Conservation (phyloP, 2,888 invertebrate species). For the Epinotia ramella region DNA sequence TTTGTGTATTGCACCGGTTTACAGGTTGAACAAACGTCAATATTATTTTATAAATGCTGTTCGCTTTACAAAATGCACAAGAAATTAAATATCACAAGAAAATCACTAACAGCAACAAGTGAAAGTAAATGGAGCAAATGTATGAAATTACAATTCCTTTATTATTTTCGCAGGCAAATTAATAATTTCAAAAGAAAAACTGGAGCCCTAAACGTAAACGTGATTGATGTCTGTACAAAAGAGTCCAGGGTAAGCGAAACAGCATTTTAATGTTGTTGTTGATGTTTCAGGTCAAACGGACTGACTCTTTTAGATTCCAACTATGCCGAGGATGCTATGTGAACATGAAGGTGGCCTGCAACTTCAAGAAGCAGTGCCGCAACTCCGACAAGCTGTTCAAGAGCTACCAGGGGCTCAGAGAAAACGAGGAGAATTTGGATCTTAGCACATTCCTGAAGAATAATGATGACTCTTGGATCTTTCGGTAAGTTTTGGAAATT, state of each 20-base stretch:
- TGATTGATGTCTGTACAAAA: no score
- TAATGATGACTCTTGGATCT: constrained; percentile 65
- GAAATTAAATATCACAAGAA: no score
- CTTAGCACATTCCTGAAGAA: constrained; percentile 68
- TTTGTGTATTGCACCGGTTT: constrained; percentile 77
- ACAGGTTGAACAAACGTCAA: constrained; percentile 61
- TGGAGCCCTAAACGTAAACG: no score
- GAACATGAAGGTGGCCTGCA: constrained; percentile 73
- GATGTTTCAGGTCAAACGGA: constrained; percentile 71
- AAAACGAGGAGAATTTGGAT: constrained; percentile 63
- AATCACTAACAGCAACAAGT: no score
- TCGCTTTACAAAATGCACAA: no score
- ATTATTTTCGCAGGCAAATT: no score
- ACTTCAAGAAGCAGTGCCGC: constrained; percentile 78
- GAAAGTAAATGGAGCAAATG: neutral
- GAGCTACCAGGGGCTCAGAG: constrained; percentile 66
- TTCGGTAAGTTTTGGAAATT: constrained; percentile 64
- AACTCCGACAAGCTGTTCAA: constrained; percentile 73
- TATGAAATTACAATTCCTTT: neutral
- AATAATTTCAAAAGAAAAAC: no score
- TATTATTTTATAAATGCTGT: neutral
- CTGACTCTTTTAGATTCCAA: constrained; percentile 73
- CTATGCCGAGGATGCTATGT: constrained; percentile 75
- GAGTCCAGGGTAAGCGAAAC: no score
- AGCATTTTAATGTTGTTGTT: neutral